Percentiles rank a stretch among this genome's conserved stretches.
phyloP scores from a whole-genome alignment of 2,888 invertebrate species.

The Halocaridina rubra region DNA sequence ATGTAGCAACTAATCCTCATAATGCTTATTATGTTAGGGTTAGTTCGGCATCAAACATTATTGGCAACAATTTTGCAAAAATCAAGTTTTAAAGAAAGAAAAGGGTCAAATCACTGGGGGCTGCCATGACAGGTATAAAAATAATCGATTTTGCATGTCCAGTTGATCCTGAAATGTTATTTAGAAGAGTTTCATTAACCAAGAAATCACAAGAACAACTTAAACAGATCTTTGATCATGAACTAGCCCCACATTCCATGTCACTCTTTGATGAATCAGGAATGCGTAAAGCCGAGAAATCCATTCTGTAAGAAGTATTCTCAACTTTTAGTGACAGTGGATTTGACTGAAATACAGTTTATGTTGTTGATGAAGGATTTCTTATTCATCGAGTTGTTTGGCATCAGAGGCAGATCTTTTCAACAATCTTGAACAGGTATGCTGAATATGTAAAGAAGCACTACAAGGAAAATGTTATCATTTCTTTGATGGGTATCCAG shows the following conservation, averaged over 20 bases:
- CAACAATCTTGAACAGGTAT: no score
- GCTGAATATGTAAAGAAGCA: no score
- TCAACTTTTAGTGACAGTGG: no score
- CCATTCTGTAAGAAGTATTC: no score
- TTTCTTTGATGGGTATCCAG: no score
- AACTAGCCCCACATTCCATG: background rate
- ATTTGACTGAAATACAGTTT: no score
- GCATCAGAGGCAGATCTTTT: no score
- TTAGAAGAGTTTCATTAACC: background rate
- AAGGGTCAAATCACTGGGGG: background rate
- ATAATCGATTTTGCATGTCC: no score
- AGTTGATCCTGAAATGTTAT: background rate
- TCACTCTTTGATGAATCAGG: background rate
- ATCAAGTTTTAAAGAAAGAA: background rate
- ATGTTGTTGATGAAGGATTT: no score
- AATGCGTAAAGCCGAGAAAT: background rate
- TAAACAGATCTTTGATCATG: background rate
- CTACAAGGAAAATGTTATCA: no score
- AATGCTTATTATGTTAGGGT: background rate
- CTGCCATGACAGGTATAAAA: background rate
- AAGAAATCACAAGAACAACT: background rate
- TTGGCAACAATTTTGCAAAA: background rate
- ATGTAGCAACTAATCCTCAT: background rate
- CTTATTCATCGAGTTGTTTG: no score
- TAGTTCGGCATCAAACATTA: background rate